Evolutionary conservation across 2,797 vertebrate genomes (phyloP), one percentile per base, ranked within the genome.

Genomic region (Borostomias antarcticus): DNA sequence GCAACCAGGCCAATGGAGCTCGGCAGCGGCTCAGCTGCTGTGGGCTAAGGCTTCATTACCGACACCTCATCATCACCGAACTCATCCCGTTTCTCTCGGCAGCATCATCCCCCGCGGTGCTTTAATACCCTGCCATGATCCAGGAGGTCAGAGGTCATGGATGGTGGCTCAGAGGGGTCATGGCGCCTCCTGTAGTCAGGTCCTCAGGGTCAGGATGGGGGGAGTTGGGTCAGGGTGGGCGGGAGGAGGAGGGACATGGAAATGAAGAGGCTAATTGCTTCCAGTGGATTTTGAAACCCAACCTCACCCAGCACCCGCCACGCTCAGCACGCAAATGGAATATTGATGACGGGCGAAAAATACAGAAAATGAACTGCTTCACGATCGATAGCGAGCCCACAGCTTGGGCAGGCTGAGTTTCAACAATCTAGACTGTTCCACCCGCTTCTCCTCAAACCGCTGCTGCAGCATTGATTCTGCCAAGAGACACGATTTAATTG

Each of bases 241-340:
- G 19, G 67, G 28, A 15, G 32, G 17, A 52, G 64, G 67, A 64
- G 37, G n/a, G 19, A 33, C 52, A 89, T 85, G 89, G 77, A 90
- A 89, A 89, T 88, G 84, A 91, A 84, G 76, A 75, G 86, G 82
- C 85, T 89, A 91, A 91, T 90, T 88, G 86, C 87, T 89, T 91
- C 80, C 86, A 89, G 76, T 90, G 88, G 87, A 92, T 90, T 89
- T 90, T 88, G 84, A 91, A 90, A 90, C 88, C 78, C 86, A 91
- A 90, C 64, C 77, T 68, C 1, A 23, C 71, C 77, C 35, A 40
- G 35, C 58, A 82, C 73, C 51, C 4, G 47, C 29, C n/a, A 4
- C n/a, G 13, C 21, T 10, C 13, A 58, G 70, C 62, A 54, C 73
- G 23, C 79, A 83, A 84, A 88, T 85, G 74, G 85, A 89, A 88